Conservation (phyloP, 2,113 vertebrate species). For the Odontophorus gujanensis region DNA sequence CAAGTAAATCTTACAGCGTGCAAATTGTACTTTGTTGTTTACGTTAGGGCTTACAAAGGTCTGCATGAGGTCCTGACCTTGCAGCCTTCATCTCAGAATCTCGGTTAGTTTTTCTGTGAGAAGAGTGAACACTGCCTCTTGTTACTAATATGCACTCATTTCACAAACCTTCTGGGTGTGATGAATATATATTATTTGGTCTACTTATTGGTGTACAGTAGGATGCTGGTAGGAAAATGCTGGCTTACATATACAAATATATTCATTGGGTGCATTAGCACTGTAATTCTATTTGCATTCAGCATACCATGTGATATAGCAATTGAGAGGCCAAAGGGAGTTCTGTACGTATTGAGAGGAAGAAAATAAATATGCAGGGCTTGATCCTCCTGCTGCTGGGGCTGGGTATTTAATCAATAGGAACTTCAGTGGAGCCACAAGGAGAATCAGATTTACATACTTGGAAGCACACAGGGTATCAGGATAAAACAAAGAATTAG, state of each 20-base stretch:
- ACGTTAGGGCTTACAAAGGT: neutral
- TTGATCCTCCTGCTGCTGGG: constrained; percentile 43
- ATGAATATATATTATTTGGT: neutral
- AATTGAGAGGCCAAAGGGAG: constrained; percentile 44
- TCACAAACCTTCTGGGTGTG: neutral
- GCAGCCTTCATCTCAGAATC: constrained; percentile 14
- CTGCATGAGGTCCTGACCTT: neutral
- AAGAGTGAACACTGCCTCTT: neutral
- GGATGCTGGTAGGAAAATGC: neutral
- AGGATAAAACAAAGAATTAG: constrained; percentile 2
- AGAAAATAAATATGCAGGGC: constrained; percentile 42
- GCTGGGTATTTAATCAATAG: constrained; percentile 46
- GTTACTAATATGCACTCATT: neutral
- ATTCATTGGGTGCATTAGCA: constrained; percentile 31
- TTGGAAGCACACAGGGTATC: neutral
- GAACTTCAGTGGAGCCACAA: constrained; percentile 17
- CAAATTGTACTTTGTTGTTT: neutral
- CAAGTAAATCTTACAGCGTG: neutral
- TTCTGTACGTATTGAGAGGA: constrained; percentile 34
- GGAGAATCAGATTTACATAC: constrained; percentile 25
- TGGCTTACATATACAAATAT: neutral
- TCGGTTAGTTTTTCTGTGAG: neutral
- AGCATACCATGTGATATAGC: neutral
- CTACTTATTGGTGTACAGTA: neutral
- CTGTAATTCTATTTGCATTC: constrained; percentile 59